A percentile compares a stretch with the other conserved stretches of the same genome.
Conservation (phyloP, 2,888 invertebrate genomes). For the Embidobia sp. region DNA sequence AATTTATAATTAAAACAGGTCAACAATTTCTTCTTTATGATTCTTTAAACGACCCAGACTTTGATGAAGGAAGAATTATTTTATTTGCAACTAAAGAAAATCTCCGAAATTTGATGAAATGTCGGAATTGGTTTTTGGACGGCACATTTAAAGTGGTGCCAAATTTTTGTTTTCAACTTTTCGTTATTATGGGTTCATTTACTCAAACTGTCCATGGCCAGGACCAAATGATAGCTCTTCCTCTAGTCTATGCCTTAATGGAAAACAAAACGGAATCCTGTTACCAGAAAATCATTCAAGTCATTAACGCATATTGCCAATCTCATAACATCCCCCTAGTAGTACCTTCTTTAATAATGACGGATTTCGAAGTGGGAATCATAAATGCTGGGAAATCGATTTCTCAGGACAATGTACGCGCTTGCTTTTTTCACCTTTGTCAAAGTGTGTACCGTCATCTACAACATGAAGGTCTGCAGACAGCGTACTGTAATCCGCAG, state of each 20-base stretch:
- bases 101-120: neutral
- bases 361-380: neutral
- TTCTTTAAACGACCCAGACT: neutral
- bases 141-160: neutral
- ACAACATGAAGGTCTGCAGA: neutral
- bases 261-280: neutral
- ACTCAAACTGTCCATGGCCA: neutral
- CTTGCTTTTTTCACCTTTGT: no score
- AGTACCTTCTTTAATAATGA: neutral
- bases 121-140: neutral
- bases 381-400: no score
- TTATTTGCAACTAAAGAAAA: neutral
- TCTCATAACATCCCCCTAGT: neutral
- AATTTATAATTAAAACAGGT: no score
- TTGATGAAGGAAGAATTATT: neutral
- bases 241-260: neutral
- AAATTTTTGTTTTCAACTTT: neutral
- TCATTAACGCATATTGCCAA: neutral
- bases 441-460: neutral
- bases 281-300: neutral
- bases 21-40: neutral
- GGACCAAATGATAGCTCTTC: neutral
- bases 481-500: neutral
- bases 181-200: neutral
- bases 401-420: neutral